phyloP scores from a whole-genome alignment of 2,113 vertebrate species.

The Nannospalax galili region DNA sequence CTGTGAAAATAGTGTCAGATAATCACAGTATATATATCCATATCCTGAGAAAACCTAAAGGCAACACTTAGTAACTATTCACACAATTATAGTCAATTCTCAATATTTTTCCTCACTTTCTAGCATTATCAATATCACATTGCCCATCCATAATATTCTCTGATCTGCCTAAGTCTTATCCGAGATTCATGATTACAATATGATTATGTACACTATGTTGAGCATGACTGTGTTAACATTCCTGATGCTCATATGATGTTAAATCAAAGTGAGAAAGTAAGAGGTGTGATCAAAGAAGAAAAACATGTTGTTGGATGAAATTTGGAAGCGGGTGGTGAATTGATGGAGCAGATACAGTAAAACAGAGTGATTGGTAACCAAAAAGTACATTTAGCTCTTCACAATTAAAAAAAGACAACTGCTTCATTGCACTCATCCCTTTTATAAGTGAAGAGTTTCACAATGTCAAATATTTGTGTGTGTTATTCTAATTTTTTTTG shows the following conservation, averaged over 20 bases:
- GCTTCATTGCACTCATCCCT: slow-evolving; percentile 25
- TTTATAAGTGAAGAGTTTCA: neutral
- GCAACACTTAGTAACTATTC: neutral
- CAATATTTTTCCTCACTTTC: accelerated
- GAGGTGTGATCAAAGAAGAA: slow-evolving; percentile 74
- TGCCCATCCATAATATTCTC: neutral
- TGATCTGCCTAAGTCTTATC: neutral
- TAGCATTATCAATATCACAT: neutral
- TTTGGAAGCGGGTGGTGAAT: slow-evolving; percentile 79
- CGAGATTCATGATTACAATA: neutral
- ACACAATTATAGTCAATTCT: neutral
- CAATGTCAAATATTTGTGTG: neutral
- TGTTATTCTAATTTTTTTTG: slow-evolving; percentile 19
- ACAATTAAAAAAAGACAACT: slow-evolving; percentile 63
- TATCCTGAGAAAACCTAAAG: neutral
- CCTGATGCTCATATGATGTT: slow-evolving; percentile 38
- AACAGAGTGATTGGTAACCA: slow-evolving; percentile 63
- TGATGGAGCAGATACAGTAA: slow-evolving; percentile 72
- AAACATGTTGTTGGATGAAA: slow-evolving; percentile 78
- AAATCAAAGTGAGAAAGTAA: slow-evolving; percentile 73
- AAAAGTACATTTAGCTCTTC: slow-evolving; percentile 68
- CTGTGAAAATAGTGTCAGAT: neutral
- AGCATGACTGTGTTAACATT: slow-evolving; percentile 57
- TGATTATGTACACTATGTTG: neutral
- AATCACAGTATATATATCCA: neutral